Percentiles rank a stretch among this genome's conserved stretches.
Conservation (phyloP, 2,888 invertebrate genomes). For the Hirtodrosophila confusa region DNA sequence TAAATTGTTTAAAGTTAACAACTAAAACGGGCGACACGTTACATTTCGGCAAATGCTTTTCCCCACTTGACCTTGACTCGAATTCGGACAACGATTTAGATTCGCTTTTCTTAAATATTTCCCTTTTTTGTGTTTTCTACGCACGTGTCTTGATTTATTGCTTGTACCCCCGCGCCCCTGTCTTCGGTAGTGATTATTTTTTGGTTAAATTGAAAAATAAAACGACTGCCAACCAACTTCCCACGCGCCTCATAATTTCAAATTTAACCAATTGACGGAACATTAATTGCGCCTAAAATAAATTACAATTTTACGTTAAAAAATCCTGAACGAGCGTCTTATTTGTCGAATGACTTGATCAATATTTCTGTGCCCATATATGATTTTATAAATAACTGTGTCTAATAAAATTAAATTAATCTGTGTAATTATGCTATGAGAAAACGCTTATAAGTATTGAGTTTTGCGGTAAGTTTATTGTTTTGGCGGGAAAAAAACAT, state of each 20-base stretch:
- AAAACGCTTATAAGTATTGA: conserved; percentile 8
- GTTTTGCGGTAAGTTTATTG: conserved; percentile 60
- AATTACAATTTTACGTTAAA: conserved; percentile 46
- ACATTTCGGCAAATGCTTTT: conserved; percentile 8
- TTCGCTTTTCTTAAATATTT: conserved; percentile 31
- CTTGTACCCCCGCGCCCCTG: conserved; percentile 39
- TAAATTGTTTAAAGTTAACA: conserved; percentile 29
- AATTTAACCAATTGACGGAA: conserved; percentile 70
- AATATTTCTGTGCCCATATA: conserved; percentile 25
- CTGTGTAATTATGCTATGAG: conserved; percentile 48
- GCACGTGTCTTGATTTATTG: conserved; percentile 62
- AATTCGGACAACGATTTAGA: conserved; percentile 38
- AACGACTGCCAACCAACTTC: conserved; percentile 52
- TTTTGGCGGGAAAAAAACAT: conserved; percentile 60
- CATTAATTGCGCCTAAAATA: conserved; percentile 58
- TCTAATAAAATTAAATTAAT: conserved; percentile 34
- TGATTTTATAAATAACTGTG: conserved; percentile 62
- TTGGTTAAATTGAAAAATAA: conserved; percentile 46
- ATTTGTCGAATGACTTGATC: conserved; percentile 29
- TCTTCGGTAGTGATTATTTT: conserved; percentile 66
- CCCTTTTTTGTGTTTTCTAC: conserved; percentile 44
- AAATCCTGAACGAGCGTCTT: conserved; percentile 35
- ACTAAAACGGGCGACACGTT: conserved; percentile 2
- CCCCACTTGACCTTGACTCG: conserved; percentile 42
- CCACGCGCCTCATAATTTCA: conserved; percentile 9